Conservation (phyloP, 2,797 vertebrate species). For the Molossus molossus region DNA sequence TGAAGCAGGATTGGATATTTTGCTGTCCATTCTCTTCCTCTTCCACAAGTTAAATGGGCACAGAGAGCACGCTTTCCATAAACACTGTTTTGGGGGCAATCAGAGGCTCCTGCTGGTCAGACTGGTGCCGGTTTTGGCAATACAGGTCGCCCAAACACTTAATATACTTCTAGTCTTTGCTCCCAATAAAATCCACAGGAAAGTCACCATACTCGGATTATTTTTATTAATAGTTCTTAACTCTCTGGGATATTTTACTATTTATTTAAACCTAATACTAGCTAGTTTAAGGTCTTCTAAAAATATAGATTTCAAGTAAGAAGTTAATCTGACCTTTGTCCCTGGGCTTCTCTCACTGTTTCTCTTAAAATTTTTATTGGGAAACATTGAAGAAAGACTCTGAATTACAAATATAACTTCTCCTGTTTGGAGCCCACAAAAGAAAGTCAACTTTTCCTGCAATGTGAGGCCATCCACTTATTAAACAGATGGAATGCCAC, state of each 20-base stretch:
- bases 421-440: neutral
- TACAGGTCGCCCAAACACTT: neutral
- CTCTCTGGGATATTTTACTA: neutral
- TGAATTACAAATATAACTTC: neutral
- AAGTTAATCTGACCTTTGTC: neutral
- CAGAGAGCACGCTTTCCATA: neutral
- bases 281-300: neutral
- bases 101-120: neutral
- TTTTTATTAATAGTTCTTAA: conserved; percentile 46
- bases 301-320: neutral
- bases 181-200: neutral
- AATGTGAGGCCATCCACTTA: neutral
- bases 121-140: neutral
- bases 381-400: neutral
- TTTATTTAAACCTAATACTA: neutral
- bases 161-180: neutral
- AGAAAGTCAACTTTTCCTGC: neutral
- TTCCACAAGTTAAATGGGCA: neutral
- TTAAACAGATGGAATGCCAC: neutral
- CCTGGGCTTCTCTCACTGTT: neutral
- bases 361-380: neutral
- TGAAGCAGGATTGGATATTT: neutral
- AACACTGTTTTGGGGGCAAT: neutral
- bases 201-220: neutral
- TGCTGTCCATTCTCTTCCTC: neutral